These are phyloP conservation scores for Echinometra lucunter DNA, from an alignment of 53 echinoderm and acorn worm genomes.

Conservation along the genomic window DNA sequence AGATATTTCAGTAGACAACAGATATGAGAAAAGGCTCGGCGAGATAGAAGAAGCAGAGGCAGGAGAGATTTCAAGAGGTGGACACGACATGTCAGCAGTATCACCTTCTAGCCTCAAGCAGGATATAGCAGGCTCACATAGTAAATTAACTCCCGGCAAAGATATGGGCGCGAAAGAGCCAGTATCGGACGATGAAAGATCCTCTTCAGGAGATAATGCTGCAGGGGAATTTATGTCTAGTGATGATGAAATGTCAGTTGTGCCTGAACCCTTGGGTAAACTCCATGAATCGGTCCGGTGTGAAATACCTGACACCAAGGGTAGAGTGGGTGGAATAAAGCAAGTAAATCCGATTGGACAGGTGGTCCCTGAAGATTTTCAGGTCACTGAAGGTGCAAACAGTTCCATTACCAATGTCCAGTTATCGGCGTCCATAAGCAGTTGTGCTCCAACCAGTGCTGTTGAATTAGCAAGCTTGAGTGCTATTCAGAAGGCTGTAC, in stretches of 20 bases:
- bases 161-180: neutral
- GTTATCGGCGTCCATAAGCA: neutral
- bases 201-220: neutral
- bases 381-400: neutral
- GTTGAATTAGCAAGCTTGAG: neutral
- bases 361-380: neutral
- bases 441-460: neutral
- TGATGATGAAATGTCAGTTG: constrained; percentile 25
- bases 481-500: neutral
- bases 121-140: neutral
- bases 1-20: neutral
- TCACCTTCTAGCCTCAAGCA: neutral
- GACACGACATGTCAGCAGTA: neutral
- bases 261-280: neutral
- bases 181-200: neutral
- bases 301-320: neutral
- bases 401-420: neutral
- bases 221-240: neutral
- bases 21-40: neutral
- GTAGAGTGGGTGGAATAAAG: neutral
- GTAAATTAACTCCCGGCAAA: neutral
- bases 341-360: neutral
- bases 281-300: neutral
- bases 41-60: neutral
- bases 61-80: neutral